A percentile compares a stretch with the other conserved stretches of the same genome.
phyloP scores from a whole-genome alignment of 2,797 vertebrate species.

The Spinibarbus caldwelli region DNA sequence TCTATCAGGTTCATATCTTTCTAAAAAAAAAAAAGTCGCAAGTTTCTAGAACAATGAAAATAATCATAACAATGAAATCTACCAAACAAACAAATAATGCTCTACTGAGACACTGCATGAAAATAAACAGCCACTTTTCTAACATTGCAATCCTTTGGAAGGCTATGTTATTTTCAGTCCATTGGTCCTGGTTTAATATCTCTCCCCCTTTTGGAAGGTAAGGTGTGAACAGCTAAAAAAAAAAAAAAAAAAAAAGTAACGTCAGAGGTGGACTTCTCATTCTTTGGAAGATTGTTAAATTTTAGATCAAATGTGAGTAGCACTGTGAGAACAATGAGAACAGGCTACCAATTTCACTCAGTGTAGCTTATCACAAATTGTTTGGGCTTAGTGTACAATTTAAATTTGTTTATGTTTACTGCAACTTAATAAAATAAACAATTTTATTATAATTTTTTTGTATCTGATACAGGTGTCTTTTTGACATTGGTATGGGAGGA shows the following conservation, averaged over 20 bases:
- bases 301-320: not conserved
- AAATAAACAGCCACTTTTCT: not conserved
- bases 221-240: not conserved
- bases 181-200: not conserved
- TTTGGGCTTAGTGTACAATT: not conserved
- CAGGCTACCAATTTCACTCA: not conserved
- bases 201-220: not conserved
- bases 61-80: not conserved
- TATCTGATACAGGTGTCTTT: slow-evolving; percentile 24
- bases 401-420: not conserved
- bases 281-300: not conserved
- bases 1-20: not conserved
- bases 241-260: no score
- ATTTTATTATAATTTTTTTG: not conserved
- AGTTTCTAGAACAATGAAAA: no score
- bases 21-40: not conserved
- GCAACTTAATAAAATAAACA: not conserved
- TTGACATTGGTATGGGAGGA: slow-evolving; percentile 15
- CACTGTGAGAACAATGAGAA: not conserved
- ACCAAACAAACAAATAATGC: not conserved
- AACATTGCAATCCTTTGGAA: not conserved
- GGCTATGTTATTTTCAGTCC: not conserved
- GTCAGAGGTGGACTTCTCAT: not conserved
- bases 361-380: no score
- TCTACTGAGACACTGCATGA: not conserved